Evolutionary conservation across 2,888 invertebrate genomes (phyloP).

Genomic region (Epinotia nisella): DNA sequence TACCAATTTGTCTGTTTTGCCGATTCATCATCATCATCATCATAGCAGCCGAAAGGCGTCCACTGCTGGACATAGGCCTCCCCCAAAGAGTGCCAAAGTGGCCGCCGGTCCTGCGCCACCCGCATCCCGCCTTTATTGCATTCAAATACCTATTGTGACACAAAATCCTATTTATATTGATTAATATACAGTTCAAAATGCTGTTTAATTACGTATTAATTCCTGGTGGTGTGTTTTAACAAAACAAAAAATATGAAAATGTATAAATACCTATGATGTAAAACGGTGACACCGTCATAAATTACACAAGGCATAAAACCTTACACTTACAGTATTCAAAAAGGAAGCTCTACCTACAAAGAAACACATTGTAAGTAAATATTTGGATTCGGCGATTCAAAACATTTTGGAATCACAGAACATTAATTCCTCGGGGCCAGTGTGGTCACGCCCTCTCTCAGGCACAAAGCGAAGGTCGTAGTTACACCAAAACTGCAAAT

Average conservation of each 20-base stretch:
- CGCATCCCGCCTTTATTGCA: too few species aligned
- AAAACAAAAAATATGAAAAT: neutral
- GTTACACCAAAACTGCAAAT: conserved; percentile 77
- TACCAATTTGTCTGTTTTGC: too few species aligned
- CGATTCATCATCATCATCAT: too few species aligned
- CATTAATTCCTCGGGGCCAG: conserved; percentile 52
- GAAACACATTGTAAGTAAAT: conserved; percentile 74
- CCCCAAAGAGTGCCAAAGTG: too few species aligned
- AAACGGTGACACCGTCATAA: conserved; percentile 15
- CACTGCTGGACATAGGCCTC: too few species aligned
- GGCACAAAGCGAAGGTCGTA: conserved; percentile 63
- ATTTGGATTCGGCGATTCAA: conserved; percentile 78
- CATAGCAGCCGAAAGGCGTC: too few species aligned
- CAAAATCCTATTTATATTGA: too few species aligned
- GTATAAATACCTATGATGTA: neutral
- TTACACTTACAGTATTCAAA: neutral
- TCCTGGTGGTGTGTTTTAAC: neutral
- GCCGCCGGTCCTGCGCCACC: too few species aligned
- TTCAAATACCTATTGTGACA: too few species aligned
- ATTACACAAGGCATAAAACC: conserved; percentile 22
- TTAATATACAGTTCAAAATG: too few species aligned
- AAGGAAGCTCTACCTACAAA: conserved; percentile 32
- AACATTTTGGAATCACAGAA: conserved; percentile 65
- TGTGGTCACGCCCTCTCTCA: conserved; percentile 77
- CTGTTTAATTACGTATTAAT: too few species aligned